Conservation (phyloP, 2,888 invertebrate genomes). For the Nomada ruficornis region DNA sequence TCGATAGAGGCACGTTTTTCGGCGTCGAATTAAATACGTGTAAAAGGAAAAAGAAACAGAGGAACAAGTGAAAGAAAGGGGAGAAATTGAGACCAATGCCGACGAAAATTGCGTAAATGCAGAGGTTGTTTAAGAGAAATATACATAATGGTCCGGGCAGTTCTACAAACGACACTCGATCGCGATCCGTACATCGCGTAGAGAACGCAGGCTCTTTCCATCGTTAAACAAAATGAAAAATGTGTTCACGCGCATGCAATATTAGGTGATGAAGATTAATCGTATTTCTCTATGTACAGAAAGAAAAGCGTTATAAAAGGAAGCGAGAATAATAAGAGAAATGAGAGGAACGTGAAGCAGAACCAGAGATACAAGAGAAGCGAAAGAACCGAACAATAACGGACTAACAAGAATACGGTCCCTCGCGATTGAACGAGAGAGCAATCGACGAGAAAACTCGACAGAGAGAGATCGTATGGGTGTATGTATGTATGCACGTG, state of each 20-base stretch:
- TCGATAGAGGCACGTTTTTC: conserved; percentile 35
- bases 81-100: conserved; percentile 31
- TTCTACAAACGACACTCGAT: conserved; percentile 65
- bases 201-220: conserved; percentile 62
- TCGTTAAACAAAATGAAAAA: conserved; percentile 65
- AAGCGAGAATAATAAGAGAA: conserved; percentile 22
- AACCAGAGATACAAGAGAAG: conserved; percentile 22
- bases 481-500: conserved; percentile 14
- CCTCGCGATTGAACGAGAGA: conserved; percentile 46
- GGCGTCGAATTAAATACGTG: conserved; percentile 38
- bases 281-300: conserved; percentile 69
- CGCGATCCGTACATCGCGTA: conserved; percentile 28
- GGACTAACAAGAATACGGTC: conserved; percentile 45
- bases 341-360: conserved; percentile 33
- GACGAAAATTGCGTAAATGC: conserved; percentile 21
- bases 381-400: conserved; percentile 47
- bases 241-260: conserved; percentile 81
- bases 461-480: background rate
- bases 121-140: conserved; percentile 24
- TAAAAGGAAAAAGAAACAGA: background rate
- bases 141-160: conserved; percentile 69
- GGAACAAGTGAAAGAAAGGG: background rate
- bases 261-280: conserved; percentile 76
- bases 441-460: conserved; percentile 26
- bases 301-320: conserved; percentile 14